Conservation (phyloP, 2,888 invertebrate species). For the Myopa tessellatipennis region DNA sequence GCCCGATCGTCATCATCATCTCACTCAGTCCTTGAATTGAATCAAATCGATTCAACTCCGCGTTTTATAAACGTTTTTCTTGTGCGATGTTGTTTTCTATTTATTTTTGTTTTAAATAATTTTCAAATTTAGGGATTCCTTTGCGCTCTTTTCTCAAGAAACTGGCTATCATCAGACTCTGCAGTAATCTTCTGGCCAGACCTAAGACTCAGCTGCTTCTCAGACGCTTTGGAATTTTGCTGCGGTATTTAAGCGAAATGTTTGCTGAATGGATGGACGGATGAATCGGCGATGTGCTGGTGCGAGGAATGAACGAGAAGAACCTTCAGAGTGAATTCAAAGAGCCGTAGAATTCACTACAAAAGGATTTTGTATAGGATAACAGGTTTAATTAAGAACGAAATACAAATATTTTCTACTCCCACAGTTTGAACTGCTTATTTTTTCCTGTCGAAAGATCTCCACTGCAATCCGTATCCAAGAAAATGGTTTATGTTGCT, state of each 20-base stretch:
- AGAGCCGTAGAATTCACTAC: too few relatives aligned
- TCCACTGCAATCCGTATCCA: too few relatives aligned
- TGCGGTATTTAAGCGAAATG: slow-evolving; percentile 19
- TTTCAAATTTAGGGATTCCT: slow-evolving; percentile 19
- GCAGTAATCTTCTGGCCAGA: neutral
- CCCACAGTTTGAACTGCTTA: too few relatives aligned
- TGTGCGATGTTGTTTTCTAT: neutral
- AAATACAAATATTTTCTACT: neutral
- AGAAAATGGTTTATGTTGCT: too few relatives aligned
- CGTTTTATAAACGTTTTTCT: too few relatives aligned
- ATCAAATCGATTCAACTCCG: neutral
- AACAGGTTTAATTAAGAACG: neutral
- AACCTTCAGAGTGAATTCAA: neutral
- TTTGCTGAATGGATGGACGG: neutral
- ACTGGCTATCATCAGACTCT: slow-evolving; percentile 20
- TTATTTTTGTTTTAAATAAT: neutral
- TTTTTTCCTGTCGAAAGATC: too few relatives aligned
- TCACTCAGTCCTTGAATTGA: neutral
- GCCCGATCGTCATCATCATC: neutral
- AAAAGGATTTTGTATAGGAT: neutral
- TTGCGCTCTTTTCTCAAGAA: slow-evolving; percentile 26
- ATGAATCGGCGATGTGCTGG: neutral
- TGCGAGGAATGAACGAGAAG: neutral
- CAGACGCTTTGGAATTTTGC: slow-evolving; percentile 26
- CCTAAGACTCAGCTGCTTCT: neutral